Base-by-base conservation (phyloP, 2,113 vertebrate species). In the Oncorhynchus keta region DNA sequence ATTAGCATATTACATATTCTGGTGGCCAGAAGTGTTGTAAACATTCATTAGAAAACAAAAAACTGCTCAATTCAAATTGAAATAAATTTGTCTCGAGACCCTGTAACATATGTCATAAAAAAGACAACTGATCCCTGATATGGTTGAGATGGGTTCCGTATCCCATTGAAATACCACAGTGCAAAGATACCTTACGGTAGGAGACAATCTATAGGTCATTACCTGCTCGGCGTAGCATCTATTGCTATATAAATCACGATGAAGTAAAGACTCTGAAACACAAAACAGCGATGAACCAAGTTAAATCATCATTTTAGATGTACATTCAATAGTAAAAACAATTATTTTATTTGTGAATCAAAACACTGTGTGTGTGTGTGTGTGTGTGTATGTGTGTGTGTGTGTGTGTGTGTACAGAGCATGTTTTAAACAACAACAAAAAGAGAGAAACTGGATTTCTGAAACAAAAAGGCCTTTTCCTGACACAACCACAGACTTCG, bases 291-390 rank as follows among this genome's bases (percentile, higher is more conserved):
- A 57, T 72, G 74, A 71, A 76, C 59, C 39, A 81, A 75, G 77
- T 80, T 55, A 85, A 82, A 49, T 65, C 49, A 55, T 69, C 39
- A 51, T 74, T 67, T 72, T 82, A 51, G 65, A 84, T 69, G 24
- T 39, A 85, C 81, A 89, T 87, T 85, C 73, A 86, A 75, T 76
- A 73, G 62, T 76, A 69, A 71, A 84, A 30, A 20, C 70, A 77
- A 39, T 1, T 24, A n/a, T 24, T 24, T 24, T 1, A 35, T 6
- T 64, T 68, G 30, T 39, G 32, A 32, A 39, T 68, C 67, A n/a
- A 30, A 78, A 69, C 64, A 26, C 51, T 72, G 55, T 45, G 9
- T 45, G 32, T 35, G 5, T 32, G 32, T 32, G 32, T 32, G 4
- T 32, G 30, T 32, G 1, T 32, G 30, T 32, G 32, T 32, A 0